Evolutionary conservation across 2,113 vertebrate genomes (phyloP).

Genomic region (Zosterops lateralis): DNA sequence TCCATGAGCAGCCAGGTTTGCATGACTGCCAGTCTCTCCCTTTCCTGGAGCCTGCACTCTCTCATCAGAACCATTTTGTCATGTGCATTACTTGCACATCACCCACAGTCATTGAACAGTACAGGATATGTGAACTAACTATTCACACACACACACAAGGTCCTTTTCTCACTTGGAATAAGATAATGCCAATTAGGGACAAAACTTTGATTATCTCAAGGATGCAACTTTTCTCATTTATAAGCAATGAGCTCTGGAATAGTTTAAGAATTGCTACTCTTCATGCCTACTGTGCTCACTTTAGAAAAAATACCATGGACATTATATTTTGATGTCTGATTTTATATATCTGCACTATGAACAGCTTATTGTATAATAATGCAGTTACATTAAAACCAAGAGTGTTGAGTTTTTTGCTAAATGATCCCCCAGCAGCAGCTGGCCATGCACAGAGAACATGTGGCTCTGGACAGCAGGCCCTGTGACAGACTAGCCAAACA

Average conservation of each 20-base stretch:
- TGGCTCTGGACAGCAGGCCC: not conserved
- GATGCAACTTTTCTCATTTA: not conserved
- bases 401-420: not conserved
- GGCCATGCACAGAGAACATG: fast-evolving
- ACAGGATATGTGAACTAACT: not conserved
- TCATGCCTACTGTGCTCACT: not conserved
- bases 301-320: not conserved
- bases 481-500: not conserved
- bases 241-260: not conserved
- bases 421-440: not conserved
- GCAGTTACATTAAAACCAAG: not conserved
- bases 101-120: not conserved
- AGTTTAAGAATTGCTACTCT: not conserved
- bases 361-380: not conserved
- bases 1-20: not conserved
- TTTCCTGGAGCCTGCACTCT: not conserved
- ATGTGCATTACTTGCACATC: not conserved
- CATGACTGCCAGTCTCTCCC: not conserved
- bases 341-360: not conserved
- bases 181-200: not conserved
- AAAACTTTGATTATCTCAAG: not conserved
- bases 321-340: not conserved
- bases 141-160: not conserved
- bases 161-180: not conserved
- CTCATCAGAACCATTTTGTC: not conserved